These are phyloP conservation scores for Pilophorus perplexus DNA, from an alignment of 2,888 invertebrate species.

Conservation along the genomic window DNA sequence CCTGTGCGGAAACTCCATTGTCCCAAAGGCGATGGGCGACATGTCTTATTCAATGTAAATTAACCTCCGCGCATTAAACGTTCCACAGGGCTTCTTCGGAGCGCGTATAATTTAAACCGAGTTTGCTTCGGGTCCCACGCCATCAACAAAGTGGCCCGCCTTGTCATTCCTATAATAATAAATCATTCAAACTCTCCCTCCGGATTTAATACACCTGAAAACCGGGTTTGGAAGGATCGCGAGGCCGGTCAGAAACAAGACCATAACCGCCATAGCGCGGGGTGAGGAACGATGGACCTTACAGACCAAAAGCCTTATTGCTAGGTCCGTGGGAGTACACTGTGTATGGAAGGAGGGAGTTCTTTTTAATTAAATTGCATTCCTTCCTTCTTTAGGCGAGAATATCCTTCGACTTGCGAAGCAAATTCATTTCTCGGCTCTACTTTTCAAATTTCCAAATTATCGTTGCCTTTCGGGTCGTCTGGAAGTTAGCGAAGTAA, in stretches of 20 bases:
- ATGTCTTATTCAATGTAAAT: conserved; percentile 43
- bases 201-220: conserved; percentile 8
- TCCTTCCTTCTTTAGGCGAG: neutral
- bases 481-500: no score
- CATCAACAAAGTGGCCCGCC: conserved; percentile 20
- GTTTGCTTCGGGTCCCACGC: conserved; percentile 17
- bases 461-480: no score
- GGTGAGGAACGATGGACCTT: no score
- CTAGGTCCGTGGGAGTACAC: no score
- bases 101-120: conserved; percentile 40
- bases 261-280: neutral
- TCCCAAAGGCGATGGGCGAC: conserved; percentile 31
- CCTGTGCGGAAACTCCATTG: conserved; percentile 33
- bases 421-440: no score
- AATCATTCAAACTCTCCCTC: conserved; percentile 17
- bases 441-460: no score
- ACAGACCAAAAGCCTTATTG: no score
- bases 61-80: conserved; percentile 35
- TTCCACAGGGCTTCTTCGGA: conserved; percentile 33
- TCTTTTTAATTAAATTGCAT: conserved; percentile 14
- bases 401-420: no score
- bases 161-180: conserved; percentile 31
- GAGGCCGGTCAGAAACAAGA: neutral
- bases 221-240: neutral
- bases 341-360: neutral